Base-by-base conservation (phyloP, 2,888 invertebrate genomes). In the Gastracanthus pulcherrimus region DNA sequence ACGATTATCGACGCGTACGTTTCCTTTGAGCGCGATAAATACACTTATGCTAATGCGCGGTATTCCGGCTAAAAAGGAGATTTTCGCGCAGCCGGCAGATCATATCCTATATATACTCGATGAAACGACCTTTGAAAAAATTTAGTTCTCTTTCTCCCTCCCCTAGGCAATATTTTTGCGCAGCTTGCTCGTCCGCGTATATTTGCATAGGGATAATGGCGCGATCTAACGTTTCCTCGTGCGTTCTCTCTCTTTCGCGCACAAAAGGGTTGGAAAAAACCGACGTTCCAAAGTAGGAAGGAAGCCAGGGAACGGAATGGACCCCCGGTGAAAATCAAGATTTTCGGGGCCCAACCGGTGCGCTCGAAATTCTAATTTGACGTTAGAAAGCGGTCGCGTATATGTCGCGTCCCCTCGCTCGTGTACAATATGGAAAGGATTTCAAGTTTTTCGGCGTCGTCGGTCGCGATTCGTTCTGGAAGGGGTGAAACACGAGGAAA, bases 301-400 rank as follows among this genome's bases (percentile, higher is more conserved):
- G n/a, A n/a, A n/a, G n/a, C n/a, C n/a, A n/a, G 23, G 38, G 31
- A 29, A 23, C n/a, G 36, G 11, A 29, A 45, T 62, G 83, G 79
- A 81, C 84, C 77, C 89, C 89, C 87, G 89, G 89, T 90, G 89
- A 87, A 90, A 90, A 88, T 85, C 83, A 86, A 88, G 88, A 86
- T 89, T 89, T n/a, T 87, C 83, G 79, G 84, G 79, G 87, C 86
- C 86, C 87, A 86, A 85, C 86, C 87, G 88, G 85, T 86, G 86
- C 86, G 89, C 13, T 38, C 74, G 66, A 74, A 75, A 83, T 81
- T 78, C 88, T 91, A 90, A 90, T 91, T 90, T 87, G 88, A 86
- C 86, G 88, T 87, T 87, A 79, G 85, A 88, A 89, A 88, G 6
- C 51, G 48, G 31, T 4, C 60, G n/a, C n/a, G n/a, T n/a, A n/a